Evolutionary conservation across 1,140 invertebrate species (phyloP).

Genomic region (Amyelois transitella): DNA sequence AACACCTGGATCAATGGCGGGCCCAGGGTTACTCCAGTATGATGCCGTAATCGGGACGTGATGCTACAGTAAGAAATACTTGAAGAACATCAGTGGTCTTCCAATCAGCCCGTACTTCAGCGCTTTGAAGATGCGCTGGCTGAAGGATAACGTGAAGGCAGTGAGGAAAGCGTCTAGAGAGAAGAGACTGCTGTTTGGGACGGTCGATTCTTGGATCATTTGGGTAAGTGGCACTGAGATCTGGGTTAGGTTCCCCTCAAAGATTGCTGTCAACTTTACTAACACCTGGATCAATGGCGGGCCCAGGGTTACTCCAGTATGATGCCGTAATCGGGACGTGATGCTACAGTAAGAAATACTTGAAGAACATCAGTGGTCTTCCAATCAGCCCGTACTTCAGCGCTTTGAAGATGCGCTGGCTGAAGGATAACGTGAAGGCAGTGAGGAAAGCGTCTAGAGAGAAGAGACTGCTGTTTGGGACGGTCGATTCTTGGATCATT

Average conservation of each 20-base stretch:
- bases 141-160: slow-evolving; percentile 90
- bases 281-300: too few relatives aligned
- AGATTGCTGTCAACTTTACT: too few relatives aligned
- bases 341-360: slow-evolving; percentile 81
- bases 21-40: too few relatives aligned
- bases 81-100: slow-evolving; percentile 81
- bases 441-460: slow-evolving; percentile 87
- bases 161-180: slow-evolving; percentile 87
- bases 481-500: slow-evolving; percentile 96
- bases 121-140: slow-evolving; percentile 93
- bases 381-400: slow-evolving; percentile 98
- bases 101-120: slow-evolving; percentile 98
- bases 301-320: too few relatives aligned
- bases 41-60: too few relatives aligned
- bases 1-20: too few relatives aligned
- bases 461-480: slow-evolving; percentile 90
- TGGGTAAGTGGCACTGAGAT: slow-evolving; percentile 80
- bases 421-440: slow-evolving; percentile 90
- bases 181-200: slow-evolving; percentile 90
- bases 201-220: slow-evolving; percentile 96
- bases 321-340: too few relatives aligned
- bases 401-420: slow-evolving; percentile 93
- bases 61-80: slow-evolving; percentile 82
- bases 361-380: slow-evolving; percentile 81
- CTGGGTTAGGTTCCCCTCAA: too few relatives aligned